Evolutionary conservation across 2,888 invertebrate species (phyloP).

Genomic region (Eremobia ochroleuca): DNA sequence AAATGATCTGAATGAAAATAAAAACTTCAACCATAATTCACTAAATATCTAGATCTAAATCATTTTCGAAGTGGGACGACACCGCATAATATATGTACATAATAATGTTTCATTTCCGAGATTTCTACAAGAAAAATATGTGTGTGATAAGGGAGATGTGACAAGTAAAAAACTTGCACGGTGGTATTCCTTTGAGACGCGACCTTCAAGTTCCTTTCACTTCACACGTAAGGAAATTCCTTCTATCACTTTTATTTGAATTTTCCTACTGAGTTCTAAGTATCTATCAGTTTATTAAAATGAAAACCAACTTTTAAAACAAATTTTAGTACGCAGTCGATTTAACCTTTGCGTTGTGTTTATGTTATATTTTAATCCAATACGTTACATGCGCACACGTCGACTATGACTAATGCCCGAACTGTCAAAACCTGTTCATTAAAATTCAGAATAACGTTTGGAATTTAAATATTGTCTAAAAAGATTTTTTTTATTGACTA

Average conservation of each 20-base stretch:
- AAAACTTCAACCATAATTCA: background rate
- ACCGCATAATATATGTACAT: conserved; percentile 5
- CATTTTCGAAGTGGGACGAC: background rate
- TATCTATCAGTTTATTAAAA: background rate
- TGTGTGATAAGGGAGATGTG: conserved; percentile 43
- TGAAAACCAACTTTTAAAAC: conserved; percentile 1
- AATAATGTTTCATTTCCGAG: conserved; percentile 34
- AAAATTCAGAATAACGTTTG: conserved; percentile 27
- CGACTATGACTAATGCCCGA: conserved; percentile 13
- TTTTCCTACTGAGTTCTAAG: background rate
- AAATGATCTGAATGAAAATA: background rate
- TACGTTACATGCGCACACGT: conserved; percentile 9
- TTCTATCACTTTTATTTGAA: background rate
- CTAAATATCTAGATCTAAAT: conserved; percentile 2
- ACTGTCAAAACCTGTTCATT: conserved; percentile 36
- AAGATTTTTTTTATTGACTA: background rate
- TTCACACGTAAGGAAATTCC: conserved; percentile 28
- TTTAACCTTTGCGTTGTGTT: background rate
- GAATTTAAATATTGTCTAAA: conserved; percentile 3
- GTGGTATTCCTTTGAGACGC: conserved; percentile 54
- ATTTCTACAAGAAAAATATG: conserved; percentile 40
- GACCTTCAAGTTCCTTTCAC: conserved; percentile 47
- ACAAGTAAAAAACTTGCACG: conserved; percentile 53
- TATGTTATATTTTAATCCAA: conserved; percentile 5
- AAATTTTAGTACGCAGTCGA: background rate